Evolutionary conservation across 2,888 invertebrate species (phyloP), one percentile per base, ranked within the genome.

Genomic region (Agonopterix alstromeriana): DNA sequence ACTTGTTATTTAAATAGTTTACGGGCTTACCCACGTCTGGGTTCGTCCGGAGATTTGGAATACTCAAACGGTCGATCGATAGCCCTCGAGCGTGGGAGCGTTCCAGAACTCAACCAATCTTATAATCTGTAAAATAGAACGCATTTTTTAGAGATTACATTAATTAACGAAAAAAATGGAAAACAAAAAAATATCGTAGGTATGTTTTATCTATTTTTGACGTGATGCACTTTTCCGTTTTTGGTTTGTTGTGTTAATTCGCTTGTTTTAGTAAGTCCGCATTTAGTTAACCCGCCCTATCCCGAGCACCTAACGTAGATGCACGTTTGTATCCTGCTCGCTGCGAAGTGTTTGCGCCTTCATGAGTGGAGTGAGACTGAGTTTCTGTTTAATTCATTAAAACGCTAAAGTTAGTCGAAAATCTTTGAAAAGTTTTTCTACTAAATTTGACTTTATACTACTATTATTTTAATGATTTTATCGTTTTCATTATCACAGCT

Each of bases 221-320:
- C 83, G 85, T 85, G 82, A 81, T 86, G 86, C 86, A 87, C 85
- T 85, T 75, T 77, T 64, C 61, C 69, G 67, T 81, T 82, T 80
- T 82, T 80, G 75, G 76, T 81, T 83, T 79, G 74, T 73, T 82
- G 70, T 75, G 74, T 82, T 81, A 73, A 72, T 66, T 72, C 71
- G 85, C 85, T 86, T 86, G 83, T 84, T 84, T 86, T 86, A 81
- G 85, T 84, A 69, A 70, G 65, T 67, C 73, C 73, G 73, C 72
- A 58, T 61, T 74, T 70, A 58, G 61, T 76, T 80, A 27, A 72
- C 68, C 69, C 68, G 62, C 70, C 73, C 72, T 73, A 58, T 79
- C 72, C 73, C 70, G 60, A 70, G 84, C 86, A 86, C 84, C 65
- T 73, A 70, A 67, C 58, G 67, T 81, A 77, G 67, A 49, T 47